Evolutionary conservation across 2,888 invertebrate species (phyloP).

Genomic region (Synanthedon myopaeformis): DNA sequence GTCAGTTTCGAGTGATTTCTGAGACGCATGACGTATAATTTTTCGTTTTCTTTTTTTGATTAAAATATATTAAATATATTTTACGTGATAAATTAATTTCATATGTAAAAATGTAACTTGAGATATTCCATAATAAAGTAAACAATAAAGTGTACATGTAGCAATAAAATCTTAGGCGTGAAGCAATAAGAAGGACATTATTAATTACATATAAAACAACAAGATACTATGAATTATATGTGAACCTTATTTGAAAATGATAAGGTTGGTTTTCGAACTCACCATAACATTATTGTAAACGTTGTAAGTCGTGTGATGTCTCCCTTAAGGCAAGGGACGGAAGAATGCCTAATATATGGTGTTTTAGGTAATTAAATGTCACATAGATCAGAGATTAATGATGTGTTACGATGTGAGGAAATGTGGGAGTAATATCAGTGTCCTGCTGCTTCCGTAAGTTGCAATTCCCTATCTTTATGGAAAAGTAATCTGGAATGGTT

Average conservation of each 20-base stretch:
- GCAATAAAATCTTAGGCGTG: slow-evolving; percentile 68
- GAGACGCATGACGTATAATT: too few species aligned
- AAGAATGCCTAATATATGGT: slow-evolving; percentile 67
- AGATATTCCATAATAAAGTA: background rate
- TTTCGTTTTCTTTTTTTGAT: too few species aligned
- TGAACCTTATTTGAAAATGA: slow-evolving; percentile 10
- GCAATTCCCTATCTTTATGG: too few species aligned
- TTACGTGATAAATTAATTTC: too few species aligned
- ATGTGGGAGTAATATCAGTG: slow-evolving; percentile 14
- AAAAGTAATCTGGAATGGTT: too few species aligned
- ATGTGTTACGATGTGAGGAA: slow-evolving; percentile 55
- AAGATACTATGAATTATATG: background rate
- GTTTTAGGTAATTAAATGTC: slow-evolving; percentile 71
- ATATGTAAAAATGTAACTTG: too few species aligned
- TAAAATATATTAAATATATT: too few species aligned
- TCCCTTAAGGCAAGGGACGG: slow-evolving; percentile 46
- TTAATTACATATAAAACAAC: slow-evolving; percentile 38
- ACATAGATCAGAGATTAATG: slow-evolving; percentile 70
- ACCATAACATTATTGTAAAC: slow-evolving; percentile 7
- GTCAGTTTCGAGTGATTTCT: too few species aligned
- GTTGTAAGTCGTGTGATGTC: slow-evolving; percentile 21
- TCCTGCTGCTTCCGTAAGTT: background rate
- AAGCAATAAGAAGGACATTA: slow-evolving; percentile 64
- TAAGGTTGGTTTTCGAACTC: slow-evolving; percentile 13
- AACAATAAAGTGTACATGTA: slow-evolving; percentile 1